These are phyloP conservation scores for Actinernus sp. DNA, from an alignment of 92 coral and sea anemone genomes.

Conservation along the genomic window DNA sequence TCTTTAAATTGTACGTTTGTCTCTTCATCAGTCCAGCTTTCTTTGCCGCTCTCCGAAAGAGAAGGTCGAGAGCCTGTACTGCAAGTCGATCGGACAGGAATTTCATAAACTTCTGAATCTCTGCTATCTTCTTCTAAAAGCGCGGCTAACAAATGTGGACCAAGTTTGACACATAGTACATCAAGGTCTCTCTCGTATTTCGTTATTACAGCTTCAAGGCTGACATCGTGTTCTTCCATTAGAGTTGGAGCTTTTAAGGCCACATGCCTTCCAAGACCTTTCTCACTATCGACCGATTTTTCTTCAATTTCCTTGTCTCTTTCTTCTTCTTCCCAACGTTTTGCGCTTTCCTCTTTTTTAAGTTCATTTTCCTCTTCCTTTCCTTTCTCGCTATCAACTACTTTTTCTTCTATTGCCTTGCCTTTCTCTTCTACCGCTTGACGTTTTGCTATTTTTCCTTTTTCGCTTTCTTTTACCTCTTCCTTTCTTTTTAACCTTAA, in stretches of 20 bases:
- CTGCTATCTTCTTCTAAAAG: background rate
- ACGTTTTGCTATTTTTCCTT: background rate
- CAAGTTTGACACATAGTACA: conserved; percentile 8
- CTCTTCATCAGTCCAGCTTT: background rate
- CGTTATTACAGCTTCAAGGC: conserved; percentile 50
- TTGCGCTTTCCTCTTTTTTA: background rate
- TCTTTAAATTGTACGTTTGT: no score
- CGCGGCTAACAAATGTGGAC: conserved; percentile 1
- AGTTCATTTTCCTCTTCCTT: background rate
- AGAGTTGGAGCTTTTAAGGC: conserved; percentile 21
- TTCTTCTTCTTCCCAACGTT: background rate
- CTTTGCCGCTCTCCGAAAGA: background rate
- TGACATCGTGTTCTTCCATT: conserved; percentile 40
- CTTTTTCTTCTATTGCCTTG: background rate
- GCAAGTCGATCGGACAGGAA: no score
- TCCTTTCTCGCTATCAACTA: background rate
- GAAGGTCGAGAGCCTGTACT: no score
- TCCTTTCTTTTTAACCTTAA: background rate
- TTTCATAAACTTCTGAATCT: no score
- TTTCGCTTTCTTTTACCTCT: background rate
- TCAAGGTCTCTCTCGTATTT: conserved; percentile 44
- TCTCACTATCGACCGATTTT: background rate
- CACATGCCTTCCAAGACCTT: background rate
- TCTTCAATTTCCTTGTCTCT: background rate
- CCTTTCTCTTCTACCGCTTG: background rate